These are phyloP conservation scores for Ariopsis seemanni DNA, from an alignment of 2,113 vertebrate genomes.

Conservation along the genomic window DNA sequence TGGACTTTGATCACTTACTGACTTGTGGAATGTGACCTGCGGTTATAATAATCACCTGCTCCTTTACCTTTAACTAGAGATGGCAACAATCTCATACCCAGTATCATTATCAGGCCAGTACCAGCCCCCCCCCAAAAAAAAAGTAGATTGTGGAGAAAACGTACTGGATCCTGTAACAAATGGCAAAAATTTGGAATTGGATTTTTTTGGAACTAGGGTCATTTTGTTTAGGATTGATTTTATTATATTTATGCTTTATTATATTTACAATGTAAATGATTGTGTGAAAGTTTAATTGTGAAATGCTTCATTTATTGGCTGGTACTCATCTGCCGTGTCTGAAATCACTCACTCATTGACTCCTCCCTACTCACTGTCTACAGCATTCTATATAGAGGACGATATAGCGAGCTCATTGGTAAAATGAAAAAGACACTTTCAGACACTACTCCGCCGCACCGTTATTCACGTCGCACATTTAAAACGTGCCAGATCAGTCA, in stretches of 20 bases:
- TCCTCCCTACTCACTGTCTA: too few species aligned
- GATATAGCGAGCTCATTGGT: too few species aligned
- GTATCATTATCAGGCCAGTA: background rate
- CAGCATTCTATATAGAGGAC: too few species aligned
- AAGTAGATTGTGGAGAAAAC: background rate
- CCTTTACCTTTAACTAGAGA: background rate
- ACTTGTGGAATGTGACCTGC: slow-evolving; percentile 44
- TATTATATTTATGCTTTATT: background rate
- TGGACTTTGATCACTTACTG: slow-evolving; percentile 47
- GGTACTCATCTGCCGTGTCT: too few species aligned
- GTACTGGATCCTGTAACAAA: background rate
- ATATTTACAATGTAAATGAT: too few species aligned
- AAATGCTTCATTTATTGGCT: too few species aligned
- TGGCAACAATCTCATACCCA: background rate
- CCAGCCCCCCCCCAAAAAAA: background rate
- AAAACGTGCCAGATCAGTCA: too few species aligned
- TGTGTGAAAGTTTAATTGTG: too few species aligned
- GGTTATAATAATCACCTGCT: background rate
- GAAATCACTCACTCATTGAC: too few species aligned
- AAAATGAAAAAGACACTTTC: too few species aligned
- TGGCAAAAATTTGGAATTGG: background rate
- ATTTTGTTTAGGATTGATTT: background rate
- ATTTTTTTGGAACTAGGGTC: background rate
- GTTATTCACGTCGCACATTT: too few species aligned
- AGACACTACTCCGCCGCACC: too few species aligned